A percentile compares a stretch with the other conserved stretches of the same genome.
Evolutionary conservation across 2,113 vertebrate genomes (phyloP).

Genomic region (Mola mola): DNA sequence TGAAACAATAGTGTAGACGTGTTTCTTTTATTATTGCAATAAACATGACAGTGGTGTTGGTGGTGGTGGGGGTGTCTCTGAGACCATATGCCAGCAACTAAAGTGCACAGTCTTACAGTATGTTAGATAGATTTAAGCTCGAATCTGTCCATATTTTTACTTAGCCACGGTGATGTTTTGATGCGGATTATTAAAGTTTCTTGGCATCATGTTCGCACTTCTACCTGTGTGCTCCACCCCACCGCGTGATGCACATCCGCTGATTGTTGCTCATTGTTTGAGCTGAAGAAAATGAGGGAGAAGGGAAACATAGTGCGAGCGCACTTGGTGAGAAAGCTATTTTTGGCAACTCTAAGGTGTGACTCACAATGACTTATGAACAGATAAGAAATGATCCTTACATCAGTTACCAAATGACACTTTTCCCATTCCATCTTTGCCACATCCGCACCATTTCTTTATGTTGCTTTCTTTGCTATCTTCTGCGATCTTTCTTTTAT

Average conservation of each 20-base stretch:
- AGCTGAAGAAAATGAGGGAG: conserved; percentile 24
- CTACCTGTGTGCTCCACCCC: too few relatives aligned
- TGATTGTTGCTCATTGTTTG: conserved; percentile 30
- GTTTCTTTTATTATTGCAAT: not conserved
- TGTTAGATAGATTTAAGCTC: too few relatives aligned
- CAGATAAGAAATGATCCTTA: conserved; percentile 49
- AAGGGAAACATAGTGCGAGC: conserved; percentile 14
- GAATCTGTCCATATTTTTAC: too few relatives aligned
- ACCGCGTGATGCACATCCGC: conserved; percentile 15
- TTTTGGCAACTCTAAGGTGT: conserved; percentile 58
- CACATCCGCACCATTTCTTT: conserved; percentile 14
- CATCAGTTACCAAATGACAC: conserved; percentile 40
- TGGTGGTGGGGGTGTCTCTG: too few relatives aligned
- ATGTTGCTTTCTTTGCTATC: conserved; percentile 26
- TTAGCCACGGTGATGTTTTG: not conserved
- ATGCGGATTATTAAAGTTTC: too few relatives aligned
- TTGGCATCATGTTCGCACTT: too few relatives aligned
- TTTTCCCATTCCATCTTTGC: conserved; percentile 9
- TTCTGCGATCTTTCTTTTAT: conserved; percentile 5
- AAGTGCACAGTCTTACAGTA: too few relatives aligned
- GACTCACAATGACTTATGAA: conserved; percentile 59
- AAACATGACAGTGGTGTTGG: not conserved
- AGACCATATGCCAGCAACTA: too few relatives aligned
- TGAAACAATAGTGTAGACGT: not conserved
- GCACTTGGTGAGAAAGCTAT: conserved; percentile 51